Percentiles rank a stretch among this genome's conserved stretches.
Conservation (phyloP, 2,797 vertebrate species). For the Enteromius treurensis region DNA sequence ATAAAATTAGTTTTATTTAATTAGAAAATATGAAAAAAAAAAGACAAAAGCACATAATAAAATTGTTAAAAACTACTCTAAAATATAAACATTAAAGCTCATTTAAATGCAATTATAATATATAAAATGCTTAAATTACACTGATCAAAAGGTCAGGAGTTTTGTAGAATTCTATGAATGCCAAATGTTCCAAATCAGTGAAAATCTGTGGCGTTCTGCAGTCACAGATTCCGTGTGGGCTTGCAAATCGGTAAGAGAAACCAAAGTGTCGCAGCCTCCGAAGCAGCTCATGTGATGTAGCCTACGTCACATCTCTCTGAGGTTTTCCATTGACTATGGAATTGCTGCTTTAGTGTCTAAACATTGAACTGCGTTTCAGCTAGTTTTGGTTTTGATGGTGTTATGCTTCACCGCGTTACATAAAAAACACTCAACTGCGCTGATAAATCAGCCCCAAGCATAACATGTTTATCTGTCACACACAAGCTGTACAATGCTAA, state of each 20-base stretch:
- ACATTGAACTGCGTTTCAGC: not conserved
- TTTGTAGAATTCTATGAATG: not conserved
- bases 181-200: not conserved
- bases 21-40: not conserved
- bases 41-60: not conserved
- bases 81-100: not conserved
- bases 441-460: not conserved
- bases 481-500: conserved; percentile 15
- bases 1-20: not conserved
- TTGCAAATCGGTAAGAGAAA: not conserved
- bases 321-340: not conserved
- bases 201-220: not conserved
- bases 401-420: not conserved
- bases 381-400: not conserved
- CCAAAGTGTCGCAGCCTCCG: not conserved
- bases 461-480: not conserved
- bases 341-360: not conserved
- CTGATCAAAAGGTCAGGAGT: not conserved
- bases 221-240: conserved; percentile 1
- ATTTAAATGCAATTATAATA: not conserved
- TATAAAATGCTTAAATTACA: not conserved
- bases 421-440: not conserved
- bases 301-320: conserved; percentile 1
- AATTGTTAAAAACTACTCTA: not conserved
- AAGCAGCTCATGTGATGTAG: not conserved